Evolutionary conservation across 92 coral and sea anemone genomes (phyloP), one percentile per base, ranked within the genome.

Genomic region (Nematostella vectensis): DNA sequence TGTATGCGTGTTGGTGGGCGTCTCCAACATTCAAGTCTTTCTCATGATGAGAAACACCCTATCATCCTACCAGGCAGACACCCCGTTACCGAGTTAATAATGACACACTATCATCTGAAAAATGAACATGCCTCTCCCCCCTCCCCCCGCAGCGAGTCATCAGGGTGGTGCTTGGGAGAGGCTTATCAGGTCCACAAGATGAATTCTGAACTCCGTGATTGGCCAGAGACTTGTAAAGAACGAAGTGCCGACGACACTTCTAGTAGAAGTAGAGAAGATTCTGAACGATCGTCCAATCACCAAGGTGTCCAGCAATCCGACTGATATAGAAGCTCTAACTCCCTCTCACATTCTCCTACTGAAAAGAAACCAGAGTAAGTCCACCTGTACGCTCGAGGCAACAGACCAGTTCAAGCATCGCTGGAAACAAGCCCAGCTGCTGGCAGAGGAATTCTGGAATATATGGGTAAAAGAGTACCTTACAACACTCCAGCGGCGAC

Each of bases 201-300:
- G 15, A 15, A 33, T 33, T 15, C 15, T 15, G 15, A 33, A 15
- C 6, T 6, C 40, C 40, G 15, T 33, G 8, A 6, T 33, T 6
- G 15, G 15, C 6, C 8, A 33, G 40, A 6, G 15, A 33, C 40
- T 33, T 15, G 40, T 33, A 6, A 15, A 33, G 15, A 15, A 33
- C 15, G 40, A 33, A 33, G 15, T 15, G 40, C 40, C 15, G 15
- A 6, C 15, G 15, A 25, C 39, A 42, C 11, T 42, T 19, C 15
- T 26, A 19, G 19, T 30, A 21, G 61, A 3, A 55, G 39, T 55
- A 15, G 17, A 17, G 13, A 13, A 30, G 20, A 55, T 22, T 2
- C 15, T 25, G 61, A 55, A 33, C 15, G 40, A 33, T 33, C 40
- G 40, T 33, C 40, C 40, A 6, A 6, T 55, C 11, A 39, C 37